Evolutionary conservation across 2,888 invertebrate species (phyloP), one percentile per base, ranked within the genome.

Genomic region (Brachypterus glaber): DNA sequence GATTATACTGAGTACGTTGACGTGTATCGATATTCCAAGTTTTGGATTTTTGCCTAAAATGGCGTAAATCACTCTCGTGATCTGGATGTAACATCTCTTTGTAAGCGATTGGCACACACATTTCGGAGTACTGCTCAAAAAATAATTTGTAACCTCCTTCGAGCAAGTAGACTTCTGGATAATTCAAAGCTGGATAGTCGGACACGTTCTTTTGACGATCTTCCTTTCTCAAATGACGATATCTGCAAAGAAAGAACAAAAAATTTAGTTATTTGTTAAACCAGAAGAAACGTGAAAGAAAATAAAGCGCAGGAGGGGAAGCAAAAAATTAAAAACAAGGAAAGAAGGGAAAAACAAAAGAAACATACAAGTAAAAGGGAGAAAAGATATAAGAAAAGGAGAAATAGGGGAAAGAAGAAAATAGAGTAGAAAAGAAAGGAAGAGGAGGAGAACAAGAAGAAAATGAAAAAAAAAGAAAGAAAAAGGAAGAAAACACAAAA

Each of bases 141-240:
- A 97, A 95, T 17, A 74, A 73, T 57, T 87, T 82, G 67, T 92
- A 92, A 26, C 91, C 92, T 1, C 90, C 90, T 57, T 91, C 85
- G 15, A 98, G 72, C 2, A 98, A 70, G 66, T 98, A 98, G 2
- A 93, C 70, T 64, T 97, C 97, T 0, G 96, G 96, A 69, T 87
- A 92, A 58, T 84, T 72, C 0, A 97, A 71, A 0, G 76, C 69
- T 0, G 97, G 97, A 65, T 95, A 96, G 43, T 73, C 72, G 35
- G 82, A 80, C 43, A 76, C 77, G 66, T 96, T 90, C 27, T 74
- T 68, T 11, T 77, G 77, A 0, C 97, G 75, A 66, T 98, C 96
- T 17, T 78, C 68, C 32, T 82, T 80, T 3, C 96, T 78, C 37
- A 97, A 70, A 63, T 80, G 88, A 2, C 92, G 79, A 26, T 79